Percentiles rank a stretch among this genome's conserved stretches.
Conservation (phyloP, 1,140 invertebrate species). For the Drosophila neocordata region DNA sequence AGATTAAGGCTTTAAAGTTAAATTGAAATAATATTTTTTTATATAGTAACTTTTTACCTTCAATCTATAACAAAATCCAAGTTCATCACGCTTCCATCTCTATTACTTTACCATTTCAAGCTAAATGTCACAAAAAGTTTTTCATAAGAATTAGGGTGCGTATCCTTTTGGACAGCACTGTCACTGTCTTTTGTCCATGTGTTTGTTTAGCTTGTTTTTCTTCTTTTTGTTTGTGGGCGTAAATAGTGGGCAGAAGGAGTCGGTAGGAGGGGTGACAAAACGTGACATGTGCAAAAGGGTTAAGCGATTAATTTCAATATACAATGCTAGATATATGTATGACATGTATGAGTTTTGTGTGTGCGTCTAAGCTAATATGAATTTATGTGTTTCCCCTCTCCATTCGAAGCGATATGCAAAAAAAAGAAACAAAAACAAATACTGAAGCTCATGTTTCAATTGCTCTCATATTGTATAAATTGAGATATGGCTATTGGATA, state of each 20-base stretch:
- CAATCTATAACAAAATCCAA: too few species aligned
- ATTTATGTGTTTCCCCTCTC: conserved; percentile 35
- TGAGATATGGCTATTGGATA: conserved; percentile 12
- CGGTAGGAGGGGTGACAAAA: conserved; percentile 18
- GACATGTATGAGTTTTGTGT: conserved; percentile 8
- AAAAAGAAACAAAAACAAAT: background rate
- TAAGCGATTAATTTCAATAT: conserved; percentile 69
- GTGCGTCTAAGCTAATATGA: conserved; percentile 40
- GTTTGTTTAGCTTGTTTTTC: conserved; percentile 18
- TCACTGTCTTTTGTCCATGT: conserved; percentile 39
- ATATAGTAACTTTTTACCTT: too few species aligned
- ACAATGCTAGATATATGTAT: conserved; percentile 34
- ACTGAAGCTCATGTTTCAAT: conserved; percentile 20
- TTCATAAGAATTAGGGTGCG: conserved; percentile 28
- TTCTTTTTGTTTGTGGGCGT: background rate
- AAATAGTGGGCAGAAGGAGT: background rate
- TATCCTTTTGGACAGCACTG: conserved; percentile 46
- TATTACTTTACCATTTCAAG: conserved; percentile 19
- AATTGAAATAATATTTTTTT: too few species aligned
- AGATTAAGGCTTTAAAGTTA: too few species aligned
- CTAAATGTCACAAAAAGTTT: conserved; percentile 53
- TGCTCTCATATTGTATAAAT: conserved; percentile 13
- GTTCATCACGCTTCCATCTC: background rate
- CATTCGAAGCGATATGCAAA: conserved; percentile 20
- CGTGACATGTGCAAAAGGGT: conserved; percentile 57